Conservation (phyloP, 1,140 invertebrate genomes). For the Vollenhovia emeryi region DNA sequence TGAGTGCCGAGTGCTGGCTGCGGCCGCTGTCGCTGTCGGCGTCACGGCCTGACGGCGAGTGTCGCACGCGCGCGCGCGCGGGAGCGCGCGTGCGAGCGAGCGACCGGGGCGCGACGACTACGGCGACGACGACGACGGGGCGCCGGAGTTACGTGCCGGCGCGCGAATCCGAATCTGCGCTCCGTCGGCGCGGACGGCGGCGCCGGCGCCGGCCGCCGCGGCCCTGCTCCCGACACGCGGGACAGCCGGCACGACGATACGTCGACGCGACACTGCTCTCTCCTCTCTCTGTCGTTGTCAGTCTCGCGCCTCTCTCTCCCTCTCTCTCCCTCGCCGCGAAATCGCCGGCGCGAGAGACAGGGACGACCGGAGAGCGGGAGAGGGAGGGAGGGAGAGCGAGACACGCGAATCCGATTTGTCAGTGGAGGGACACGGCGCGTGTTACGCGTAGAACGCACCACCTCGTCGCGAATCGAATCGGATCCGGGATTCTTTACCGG, state of each 20-base stretch:
- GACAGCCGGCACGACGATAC: no score
- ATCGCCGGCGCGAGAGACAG: slow-evolving; percentile 42
- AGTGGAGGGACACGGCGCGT: slow-evolving; percentile 55
- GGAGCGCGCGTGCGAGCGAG: not conserved
- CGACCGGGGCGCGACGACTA: not conserved
- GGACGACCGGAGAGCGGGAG: slow-evolving; percentile 46
- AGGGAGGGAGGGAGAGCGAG: slow-evolving; percentile 30
- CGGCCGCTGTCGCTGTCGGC: not conserved
- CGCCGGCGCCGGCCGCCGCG: no score
- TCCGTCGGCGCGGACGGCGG: not conserved
- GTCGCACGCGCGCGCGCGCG: no score
- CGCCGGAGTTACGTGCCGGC: not conserved
- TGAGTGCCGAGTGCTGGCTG: no score
- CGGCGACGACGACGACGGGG: not conserved
- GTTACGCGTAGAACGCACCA: slow-evolving; percentile 10
- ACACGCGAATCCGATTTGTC: slow-evolving; percentile 62
- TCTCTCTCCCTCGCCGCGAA: slow-evolving; percentile 29
- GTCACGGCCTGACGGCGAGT: not conserved
- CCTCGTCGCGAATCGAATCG: slow-evolving; percentile 23
- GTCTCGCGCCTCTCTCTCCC: slow-evolving; percentile 34
- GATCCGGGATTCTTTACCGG: not conserved
- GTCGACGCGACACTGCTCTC: not conserved
- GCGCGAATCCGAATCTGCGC: not conserved
- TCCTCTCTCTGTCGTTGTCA: slow-evolving; percentile 15
- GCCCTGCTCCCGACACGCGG: not conserved